Evolutionary conservation across 2,113 vertebrate species (phyloP).

Genomic region (Tychaedon coryphoeus): DNA sequence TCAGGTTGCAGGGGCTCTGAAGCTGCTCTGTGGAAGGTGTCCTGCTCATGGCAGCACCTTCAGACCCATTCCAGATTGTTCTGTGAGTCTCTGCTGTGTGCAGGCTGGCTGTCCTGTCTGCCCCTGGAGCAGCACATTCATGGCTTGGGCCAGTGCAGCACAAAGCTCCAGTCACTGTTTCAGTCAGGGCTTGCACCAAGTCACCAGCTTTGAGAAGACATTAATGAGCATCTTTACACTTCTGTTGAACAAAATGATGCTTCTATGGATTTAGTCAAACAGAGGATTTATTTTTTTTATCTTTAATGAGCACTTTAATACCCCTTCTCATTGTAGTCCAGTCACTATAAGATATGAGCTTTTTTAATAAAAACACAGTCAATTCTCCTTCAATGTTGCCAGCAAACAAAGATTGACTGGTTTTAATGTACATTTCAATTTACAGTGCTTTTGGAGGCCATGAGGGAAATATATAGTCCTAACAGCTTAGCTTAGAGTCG

Average conservation of each 20-base stretch:
- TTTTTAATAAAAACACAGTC: constrained; percentile 59
- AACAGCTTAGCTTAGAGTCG: constrained; percentile 62
- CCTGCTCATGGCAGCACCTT: not conserved
- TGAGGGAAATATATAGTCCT: constrained; percentile 62
- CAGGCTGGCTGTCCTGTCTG: not conserved
- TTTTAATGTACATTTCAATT: constrained; percentile 73
- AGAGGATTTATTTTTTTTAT: not conserved
- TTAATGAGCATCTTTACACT: not conserved
- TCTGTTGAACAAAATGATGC: not conserved
- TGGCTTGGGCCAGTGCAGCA: not conserved
- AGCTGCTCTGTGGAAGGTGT: not conserved
- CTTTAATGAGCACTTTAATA: not conserved
- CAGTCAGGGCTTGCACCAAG: not conserved
- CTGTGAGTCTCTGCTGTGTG: not conserved
- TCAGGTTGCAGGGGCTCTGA: not conserved
- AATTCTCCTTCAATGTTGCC: constrained; percentile 35
- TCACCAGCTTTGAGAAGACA: not conserved
- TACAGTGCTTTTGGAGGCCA: constrained; percentile 48
- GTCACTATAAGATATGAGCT: not conserved
- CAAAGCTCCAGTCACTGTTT: not conserved
- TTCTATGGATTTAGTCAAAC: not conserved
- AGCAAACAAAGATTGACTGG: constrained; percentile 57
- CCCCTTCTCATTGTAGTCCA: not conserved
- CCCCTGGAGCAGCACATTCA: not conserved
- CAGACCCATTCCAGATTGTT: fast-evolving